Evolutionary conservation across 2,797 vertebrate genomes (phyloP).

Genomic region (Smutsia gigantea): DNA sequence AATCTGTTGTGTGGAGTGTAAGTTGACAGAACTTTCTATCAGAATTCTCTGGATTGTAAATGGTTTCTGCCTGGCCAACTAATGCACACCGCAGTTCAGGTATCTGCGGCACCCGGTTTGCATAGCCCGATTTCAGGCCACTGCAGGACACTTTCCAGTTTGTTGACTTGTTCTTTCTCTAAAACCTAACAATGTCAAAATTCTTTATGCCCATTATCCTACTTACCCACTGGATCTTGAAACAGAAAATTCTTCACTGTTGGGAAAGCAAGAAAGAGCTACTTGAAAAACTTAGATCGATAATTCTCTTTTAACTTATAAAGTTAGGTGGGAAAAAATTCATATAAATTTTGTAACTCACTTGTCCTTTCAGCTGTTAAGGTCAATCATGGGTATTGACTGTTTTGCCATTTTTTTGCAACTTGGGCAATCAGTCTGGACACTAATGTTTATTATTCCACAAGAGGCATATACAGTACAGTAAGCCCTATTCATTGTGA

Average conservation of each 20-base stretch:
- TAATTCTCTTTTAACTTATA: background rate
- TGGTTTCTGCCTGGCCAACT: background rate
- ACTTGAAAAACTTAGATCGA: slow-evolving; percentile 3
- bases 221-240: slow-evolving; percentile 43
- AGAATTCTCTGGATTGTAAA: background rate
- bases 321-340: background rate
- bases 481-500: background rate
- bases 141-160: background rate
- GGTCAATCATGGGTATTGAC: background rate
- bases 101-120: background rate
- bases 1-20: background rate
- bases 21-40: background rate
- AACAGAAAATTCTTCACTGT: slow-evolving; percentile 29
- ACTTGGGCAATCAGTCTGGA: background rate
- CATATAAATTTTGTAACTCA: background rate
- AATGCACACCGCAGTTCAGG: rapidly evolving
- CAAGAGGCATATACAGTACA: background rate
- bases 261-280: background rate
- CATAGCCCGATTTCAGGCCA: background rate
- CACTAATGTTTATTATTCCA: background rate
- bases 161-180: slow-evolving; percentile 36
- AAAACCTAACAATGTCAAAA: slow-evolving; percentile 33
- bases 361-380: background rate
- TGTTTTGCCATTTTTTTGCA: background rate
- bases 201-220: slow-evolving; percentile 21